Conservation (phyloP, 2,113 vertebrate genomes). For the Cyphomyrus plagiostoma region DNA sequence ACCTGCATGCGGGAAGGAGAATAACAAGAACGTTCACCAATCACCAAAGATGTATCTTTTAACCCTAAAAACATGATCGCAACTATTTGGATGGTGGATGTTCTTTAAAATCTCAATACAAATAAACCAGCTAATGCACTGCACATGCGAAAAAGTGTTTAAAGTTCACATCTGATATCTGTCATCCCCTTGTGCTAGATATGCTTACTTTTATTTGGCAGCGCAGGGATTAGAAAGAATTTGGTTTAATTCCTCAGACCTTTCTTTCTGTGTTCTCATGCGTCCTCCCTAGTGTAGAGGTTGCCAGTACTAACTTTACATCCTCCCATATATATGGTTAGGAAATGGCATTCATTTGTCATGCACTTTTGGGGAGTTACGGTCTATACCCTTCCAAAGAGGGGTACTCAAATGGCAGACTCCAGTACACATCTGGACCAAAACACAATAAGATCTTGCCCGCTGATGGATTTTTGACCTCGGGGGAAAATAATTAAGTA, state of each 20-base stretch:
- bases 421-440: not conserved
- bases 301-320: not conserved
- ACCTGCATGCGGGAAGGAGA: constrained; percentile 58
- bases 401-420: not conserved
- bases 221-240: not conserved
- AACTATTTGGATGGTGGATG: not conserved
- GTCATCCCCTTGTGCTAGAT: not conserved
- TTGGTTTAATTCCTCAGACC: not conserved
- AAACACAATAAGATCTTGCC: not conserved
- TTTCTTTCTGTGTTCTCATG: not conserved
- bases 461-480: not conserved
- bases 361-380: not conserved
- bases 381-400: not conserved
- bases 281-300: not conserved
- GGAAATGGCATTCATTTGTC: not conserved
- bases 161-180: not conserved
- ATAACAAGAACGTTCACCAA: not conserved
- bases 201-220: not conserved
- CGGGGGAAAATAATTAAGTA: not conserved
- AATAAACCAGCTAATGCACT: not conserved
- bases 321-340: not conserved
- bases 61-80: not conserved
- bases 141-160: not conserved
- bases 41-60: not conserved
- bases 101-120: not conserved